Base-by-base conservation (phyloP, 1,140 invertebrate genomes). In the Drosophila gunungcola region DNA sequence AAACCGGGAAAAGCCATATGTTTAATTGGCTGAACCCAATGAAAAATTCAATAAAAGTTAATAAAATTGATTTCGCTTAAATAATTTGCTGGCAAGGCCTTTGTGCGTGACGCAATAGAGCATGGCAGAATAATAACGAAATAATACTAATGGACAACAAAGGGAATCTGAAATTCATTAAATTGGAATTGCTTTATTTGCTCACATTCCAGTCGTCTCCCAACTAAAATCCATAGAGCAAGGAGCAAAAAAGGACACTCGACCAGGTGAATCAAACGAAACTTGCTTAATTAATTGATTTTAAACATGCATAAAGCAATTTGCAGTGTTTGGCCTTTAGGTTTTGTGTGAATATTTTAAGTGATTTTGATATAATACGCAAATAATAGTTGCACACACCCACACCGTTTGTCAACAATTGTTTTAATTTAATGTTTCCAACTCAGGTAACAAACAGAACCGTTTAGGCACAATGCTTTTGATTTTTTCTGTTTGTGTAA, bases 271-370 rank as follows among this genome's bases (percentile, higher is more conserved):
- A 73, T 73, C 49, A 57, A 79, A 64, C 36, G 51, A 70, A 36
- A 79, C 78, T 57, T 55, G 61, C 63, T 67, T 77, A 67, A 81
- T 81, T 81, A 81, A 81, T 81, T 81, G 68, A 64, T 82, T 81
- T 82, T 77, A 74, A 82, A 62, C 57, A 78, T 55, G 79, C 61
- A 82, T 75, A 76, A 81, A 76, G 43, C 67, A 77, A 81, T 78
- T 73, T 58, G 42, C 39, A 55, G 36, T 77, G 72, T 81, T 82
- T 81, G 67, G 67, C 32, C 49, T 45, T 64, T 64, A 48, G 42
- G 9, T 65, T 54, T 58, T 58, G 49, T 58, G 38, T 68, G 53
- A 27, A 74, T 75, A 58, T 57, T 74, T 69, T 41, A 63, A 62
- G 43, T 32, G 45, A 67, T 41, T 46, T 25, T 29, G 42, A 32